Base-by-base conservation (phyloP, 2,888 invertebrate genomes). In the Digitonthophagus gazella region DNA sequence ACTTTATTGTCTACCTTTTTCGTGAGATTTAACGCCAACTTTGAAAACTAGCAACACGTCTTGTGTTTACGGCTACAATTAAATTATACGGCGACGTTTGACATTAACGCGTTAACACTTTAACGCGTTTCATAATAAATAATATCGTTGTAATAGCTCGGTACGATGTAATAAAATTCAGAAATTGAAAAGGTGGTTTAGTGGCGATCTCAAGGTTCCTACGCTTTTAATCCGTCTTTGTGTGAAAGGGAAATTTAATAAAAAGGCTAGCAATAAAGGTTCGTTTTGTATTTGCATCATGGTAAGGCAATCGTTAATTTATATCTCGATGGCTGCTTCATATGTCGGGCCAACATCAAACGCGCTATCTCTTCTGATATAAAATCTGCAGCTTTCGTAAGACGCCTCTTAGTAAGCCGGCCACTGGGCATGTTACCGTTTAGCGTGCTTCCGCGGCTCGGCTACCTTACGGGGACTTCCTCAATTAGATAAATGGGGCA, bases 401-500 rank as follows among this genome's bases (percentile, higher is more conserved):
- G 28, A 6, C 28, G 28, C 28, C 28, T 44, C 28, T 44, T 44
- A 44, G 28, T 44, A 44, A n/a, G 28, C 11, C 11, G 28, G 28
- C 28, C 28, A 44, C 28, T 44, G 28, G 28, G 28, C 28, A 44
- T 44, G 28, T 44, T 44, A 44, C 28, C 28, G 28, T 44, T 44
- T 44, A 44, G 28, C 28, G 28, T 44, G 28, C 28, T 44, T 44
- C 28, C 28, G 28, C 64, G 64, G 16, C 61, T 56, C 20, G 63
- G 28, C 28, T 44, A 15, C 56, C 20, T 64, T 68, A 57, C 19
- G 56, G 70, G 71, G 67, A 71, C 70, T 73, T 74, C 73, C 71
- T 72, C 73, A 74, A 74, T 74, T 74, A 74, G 74, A 74, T 74
- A 72, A 74, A 75, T 73, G 71, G 69, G 69, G 71, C 70, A 72